A percentile compares a stretch with the other conserved stretches of the same genome.
Conservation (phyloP, 2,888 invertebrate species). For the Hirtodrosophila duncani region DNA sequence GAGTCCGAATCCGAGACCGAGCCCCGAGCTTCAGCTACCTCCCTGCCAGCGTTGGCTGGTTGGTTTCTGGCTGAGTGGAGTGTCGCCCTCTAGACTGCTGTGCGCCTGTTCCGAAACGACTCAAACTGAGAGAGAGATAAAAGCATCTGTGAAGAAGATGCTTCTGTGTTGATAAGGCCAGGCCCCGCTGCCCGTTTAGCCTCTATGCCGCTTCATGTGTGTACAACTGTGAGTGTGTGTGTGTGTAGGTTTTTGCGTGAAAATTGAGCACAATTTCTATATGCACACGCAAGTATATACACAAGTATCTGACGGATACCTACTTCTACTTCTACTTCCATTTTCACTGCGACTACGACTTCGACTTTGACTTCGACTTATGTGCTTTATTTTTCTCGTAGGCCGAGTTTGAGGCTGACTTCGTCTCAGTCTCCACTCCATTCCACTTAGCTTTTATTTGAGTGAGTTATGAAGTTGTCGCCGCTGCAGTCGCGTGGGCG, state of each 20-base stretch:
- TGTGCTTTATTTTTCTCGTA: slow-evolving; percentile 1
- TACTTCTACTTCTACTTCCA: slow-evolving; percentile 22
- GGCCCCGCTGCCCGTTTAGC: slow-evolving; percentile 27
- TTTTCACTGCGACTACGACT: neutral
- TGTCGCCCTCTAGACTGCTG: slow-evolving; percentile 54
- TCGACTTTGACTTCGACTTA: slow-evolving; percentile 1
- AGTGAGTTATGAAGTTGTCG: slow-evolving; percentile 68
- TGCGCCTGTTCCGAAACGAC: slow-evolving; percentile 74
- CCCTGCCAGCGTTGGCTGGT: slow-evolving; percentile 7
- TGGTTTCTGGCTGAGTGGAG: slow-evolving; percentile 41
- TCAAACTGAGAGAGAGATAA: slow-evolving; percentile 77
- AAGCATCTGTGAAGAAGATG: slow-evolving; percentile 74
- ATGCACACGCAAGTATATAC: slow-evolving; percentile 39
- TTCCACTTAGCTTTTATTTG: slow-evolving; percentile 28
- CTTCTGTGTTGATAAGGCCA: slow-evolving; percentile 72
- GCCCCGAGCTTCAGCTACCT: slow-evolving; percentile 14
- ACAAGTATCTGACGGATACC: slow-evolving; percentile 27
- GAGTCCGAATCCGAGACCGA: slow-evolving; percentile 2
- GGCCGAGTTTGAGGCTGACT: neutral
- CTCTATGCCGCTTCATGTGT: slow-evolving; percentile 1
- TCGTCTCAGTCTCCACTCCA: neutral
- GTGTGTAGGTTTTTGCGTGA: slow-evolving; percentile 33
- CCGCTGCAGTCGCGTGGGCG: slow-evolving; percentile 46
- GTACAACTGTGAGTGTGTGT: slow-evolving; percentile 6
- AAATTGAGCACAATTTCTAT: slow-evolving; percentile 71